Evolutionary conservation across 1,140 invertebrate species (phyloP), one percentile per base, ranked within the genome.

Genomic region (Daktulosphaira vitifoliae): DNA sequence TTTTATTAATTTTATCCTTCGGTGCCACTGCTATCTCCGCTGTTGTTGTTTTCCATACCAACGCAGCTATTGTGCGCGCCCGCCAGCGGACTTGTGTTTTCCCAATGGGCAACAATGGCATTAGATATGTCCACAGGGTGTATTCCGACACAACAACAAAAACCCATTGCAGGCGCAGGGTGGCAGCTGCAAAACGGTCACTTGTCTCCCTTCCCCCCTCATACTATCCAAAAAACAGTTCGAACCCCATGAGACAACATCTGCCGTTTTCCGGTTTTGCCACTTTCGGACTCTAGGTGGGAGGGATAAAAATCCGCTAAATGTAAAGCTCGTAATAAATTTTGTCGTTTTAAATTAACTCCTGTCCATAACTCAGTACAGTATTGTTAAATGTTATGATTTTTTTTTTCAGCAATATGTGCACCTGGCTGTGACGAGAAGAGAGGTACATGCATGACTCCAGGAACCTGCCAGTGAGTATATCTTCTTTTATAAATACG

Each of bases 401-500:
- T 39, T 53, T 65, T 66, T 42, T 66, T 46, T 89, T 73, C 84
- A 94, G 90, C 90, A 73, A 85, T 88, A 72, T 98, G 94, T 79
- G 78, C 86, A 74, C 83, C 89, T 74, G 93, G 92, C 73, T 98
- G 94, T 79, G 84, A 93, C 77, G 76, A 82, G 56, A 81, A 86
- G 72, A 89, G 95, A 78, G 94, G 94, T 73, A 85, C 87, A 76
- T 98, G 94, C 81, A 84, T 82, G 71, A 82, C 83, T 74, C 93
- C 94, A 71, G 89, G 92, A 79, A 90, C 96, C 80, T 97, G 93
- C 89, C 84, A 82, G 92, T 95, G 83, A 90, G 90, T 93, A 84
- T 73, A 38, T 65, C 42, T 54, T 29, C 23, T 1, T 48, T 48
- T 26, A 48, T 23, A 44, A 16, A 48, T 25, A 44, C 56, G 23